Evolutionary conservation across 1,140 invertebrate genomes (phyloP).

Genomic region (Olivierus martensii): DNA sequence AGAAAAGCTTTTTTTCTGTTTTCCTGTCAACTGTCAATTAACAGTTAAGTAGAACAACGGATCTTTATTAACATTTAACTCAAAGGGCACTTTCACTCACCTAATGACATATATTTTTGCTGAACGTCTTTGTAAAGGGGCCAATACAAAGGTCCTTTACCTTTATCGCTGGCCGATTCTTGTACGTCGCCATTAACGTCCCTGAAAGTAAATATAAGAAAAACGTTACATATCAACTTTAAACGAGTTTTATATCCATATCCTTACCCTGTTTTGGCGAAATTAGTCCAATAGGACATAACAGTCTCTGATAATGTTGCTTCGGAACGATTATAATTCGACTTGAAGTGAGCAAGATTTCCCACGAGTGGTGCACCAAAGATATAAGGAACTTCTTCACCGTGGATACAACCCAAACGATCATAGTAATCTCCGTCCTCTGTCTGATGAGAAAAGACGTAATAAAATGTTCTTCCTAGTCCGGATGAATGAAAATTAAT

Average conservation of each 20-base stretch:
- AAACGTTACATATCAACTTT: too few species aligned
- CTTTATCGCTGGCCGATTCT: too few species aligned
- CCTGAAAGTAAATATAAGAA: too few species aligned
- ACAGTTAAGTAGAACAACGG: too few species aligned
- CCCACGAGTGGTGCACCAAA: slow-evolving; percentile 68
- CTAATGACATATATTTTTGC: too few species aligned
- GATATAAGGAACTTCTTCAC: slow-evolving; percentile 83
- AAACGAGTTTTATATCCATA: slow-evolving; percentile 25
- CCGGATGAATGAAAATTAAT: slow-evolving; percentile 76
- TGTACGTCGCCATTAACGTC: too few species aligned
- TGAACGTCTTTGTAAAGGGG: too few species aligned
- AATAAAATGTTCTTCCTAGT: slow-evolving; percentile 56
- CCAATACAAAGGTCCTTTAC: too few species aligned
- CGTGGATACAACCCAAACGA: slow-evolving; percentile 74
- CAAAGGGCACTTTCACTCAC: too few species aligned
- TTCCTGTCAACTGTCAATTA: too few species aligned
- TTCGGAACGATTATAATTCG: slow-evolving; percentile 82
- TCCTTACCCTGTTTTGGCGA: slow-evolving; percentile 88
- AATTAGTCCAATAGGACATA: slow-evolving; percentile 90
- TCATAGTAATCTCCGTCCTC: slow-evolving; percentile 75
- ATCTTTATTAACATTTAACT: too few species aligned
- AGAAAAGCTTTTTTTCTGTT: too few species aligned
- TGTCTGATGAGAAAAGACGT: slow-evolving; percentile 88
- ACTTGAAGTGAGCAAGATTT: slow-evolving; percentile 63
- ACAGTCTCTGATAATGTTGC: slow-evolving; percentile 76